Evolutionary conservation across 1,140 invertebrate species (phyloP).

Genomic region (Cardiocondyla obscurior): DNA sequence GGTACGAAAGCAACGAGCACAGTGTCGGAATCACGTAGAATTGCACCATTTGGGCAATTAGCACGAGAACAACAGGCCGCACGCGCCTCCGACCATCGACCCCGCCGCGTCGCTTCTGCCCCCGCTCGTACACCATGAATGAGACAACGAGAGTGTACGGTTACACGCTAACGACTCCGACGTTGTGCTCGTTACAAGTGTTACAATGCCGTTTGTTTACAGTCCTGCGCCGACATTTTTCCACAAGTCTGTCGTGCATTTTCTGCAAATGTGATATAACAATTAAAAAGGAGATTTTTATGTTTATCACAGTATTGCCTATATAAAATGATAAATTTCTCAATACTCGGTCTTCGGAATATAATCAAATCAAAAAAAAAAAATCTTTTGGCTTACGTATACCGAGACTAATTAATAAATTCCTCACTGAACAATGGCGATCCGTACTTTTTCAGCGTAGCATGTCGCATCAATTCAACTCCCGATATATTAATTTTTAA

Average conservation of each 20-base stretch:
- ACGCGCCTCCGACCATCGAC: constrained; percentile 74
- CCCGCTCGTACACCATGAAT: constrained; percentile 73
- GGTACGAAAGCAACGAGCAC: constrained; percentile 52
- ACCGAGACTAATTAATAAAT: constrained; percentile 17
- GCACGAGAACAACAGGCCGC: constrained; percentile 73
- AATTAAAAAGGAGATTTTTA: no score
- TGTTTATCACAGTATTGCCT: no score
- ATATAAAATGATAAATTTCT: no score
- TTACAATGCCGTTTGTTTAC: constrained; percentile 57
- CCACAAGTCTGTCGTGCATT: constrained; percentile 5
- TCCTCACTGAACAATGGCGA: not conserved
- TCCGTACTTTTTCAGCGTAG: not conserved
- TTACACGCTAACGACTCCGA: constrained; percentile 60
- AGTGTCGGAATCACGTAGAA: constrained; percentile 72
- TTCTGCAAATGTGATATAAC: no score
- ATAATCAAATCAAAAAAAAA: no score
- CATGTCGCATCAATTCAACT: not conserved
- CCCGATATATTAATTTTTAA: not conserved
- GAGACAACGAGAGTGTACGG: constrained; percentile 76
- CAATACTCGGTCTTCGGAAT: no score
- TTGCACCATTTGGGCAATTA: constrained; percentile 81
- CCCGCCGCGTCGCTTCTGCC: constrained; percentile 12
- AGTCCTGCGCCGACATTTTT: not conserved
- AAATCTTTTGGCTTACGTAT: no score
- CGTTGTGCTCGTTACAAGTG: constrained; percentile 60